Conservation (phyloP, 2,113 vertebrate genomes). For the Gymnarchus niloticus region DNA sequence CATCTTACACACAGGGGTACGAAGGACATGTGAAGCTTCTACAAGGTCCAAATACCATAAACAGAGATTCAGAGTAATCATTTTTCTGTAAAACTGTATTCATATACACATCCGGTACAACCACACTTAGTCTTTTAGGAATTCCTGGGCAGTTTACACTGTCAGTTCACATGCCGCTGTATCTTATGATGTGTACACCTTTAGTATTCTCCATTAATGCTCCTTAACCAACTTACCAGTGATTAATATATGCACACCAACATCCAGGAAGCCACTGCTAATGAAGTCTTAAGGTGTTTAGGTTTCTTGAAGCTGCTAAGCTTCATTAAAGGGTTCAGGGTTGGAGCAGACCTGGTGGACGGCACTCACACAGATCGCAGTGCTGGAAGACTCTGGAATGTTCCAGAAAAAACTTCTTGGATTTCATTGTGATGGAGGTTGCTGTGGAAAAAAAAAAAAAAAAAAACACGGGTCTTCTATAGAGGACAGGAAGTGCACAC, state of each 20-base stretch:
- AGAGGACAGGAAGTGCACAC: not conserved
- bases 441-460: conserved; percentile 47
- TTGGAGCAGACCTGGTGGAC: not conserved
- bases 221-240: not conserved
- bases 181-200: not conserved
- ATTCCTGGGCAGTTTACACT: not conserved
- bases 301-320: not conserved
- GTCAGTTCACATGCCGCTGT: not conserved
- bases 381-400: conserved; percentile 73
- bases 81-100: not conserved
- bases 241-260: not conserved
- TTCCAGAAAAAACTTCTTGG: conserved; percentile 69
- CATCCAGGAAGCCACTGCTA: not conserved
- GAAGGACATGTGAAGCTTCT: not conserved
- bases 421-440: conserved; percentile 85
- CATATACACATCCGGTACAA: not conserved
- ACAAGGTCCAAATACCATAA: not conserved
- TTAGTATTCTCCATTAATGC: not conserved
- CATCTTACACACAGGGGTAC: no score
- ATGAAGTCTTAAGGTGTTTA: not conserved
- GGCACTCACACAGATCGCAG: conserved; percentile 80
- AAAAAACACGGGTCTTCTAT: not conserved
- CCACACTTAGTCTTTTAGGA: not conserved
- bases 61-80: not conserved
- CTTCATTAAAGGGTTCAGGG: not conserved